Evolutionary conservation across 1,140 invertebrate species (phyloP).

Genomic region (Drosophila biarmipes): DNA sequence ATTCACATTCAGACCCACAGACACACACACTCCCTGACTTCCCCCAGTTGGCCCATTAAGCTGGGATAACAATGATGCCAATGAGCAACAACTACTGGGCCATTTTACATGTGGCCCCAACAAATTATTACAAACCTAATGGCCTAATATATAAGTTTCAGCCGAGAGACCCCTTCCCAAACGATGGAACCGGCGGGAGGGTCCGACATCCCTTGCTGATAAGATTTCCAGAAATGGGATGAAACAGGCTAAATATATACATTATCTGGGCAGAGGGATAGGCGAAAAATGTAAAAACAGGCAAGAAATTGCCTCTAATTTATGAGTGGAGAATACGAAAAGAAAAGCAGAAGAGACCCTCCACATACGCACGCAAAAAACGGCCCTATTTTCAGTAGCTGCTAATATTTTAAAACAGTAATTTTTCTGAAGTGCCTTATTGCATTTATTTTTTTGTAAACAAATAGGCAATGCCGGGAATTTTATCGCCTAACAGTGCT

Average conservation of each 20-base stretch:
- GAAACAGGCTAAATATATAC: conserved; percentile 52
- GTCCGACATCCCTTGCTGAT: conserved; percentile 50
- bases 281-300: conserved; percentile 24
- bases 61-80: conserved; percentile 71
- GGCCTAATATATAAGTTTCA: conserved; percentile 76
- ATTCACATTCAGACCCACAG: background rate
- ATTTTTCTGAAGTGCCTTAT: conserved; percentile 39
- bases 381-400: conserved; percentile 10
- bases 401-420: conserved; percentile 63
- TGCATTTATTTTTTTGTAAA: conserved; percentile 9
- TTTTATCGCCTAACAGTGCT: conserved; percentile 61
- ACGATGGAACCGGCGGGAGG: conserved; percentile 49
- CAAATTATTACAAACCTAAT: conserved; percentile 80
- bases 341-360: background rate
- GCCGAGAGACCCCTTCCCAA: conserved; percentile 6
- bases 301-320: conserved; percentile 62
- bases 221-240: conserved; percentile 27
- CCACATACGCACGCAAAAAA: conserved; percentile 18
- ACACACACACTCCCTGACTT: background rate
- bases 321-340: conserved; percentile 52
- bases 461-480: conserved; percentile 44
- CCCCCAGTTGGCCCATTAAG: conserved; percentile 55
- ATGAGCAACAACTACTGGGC: conserved; percentile 56
- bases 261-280: conserved; percentile 44
- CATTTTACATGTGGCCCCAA: conserved; percentile 68